Percentiles rank a stretch among this genome's conserved stretches.
phyloP scores from a whole-genome alignment of 2,113 vertebrate genomes.

The Asarcornis scutulata region DNA sequence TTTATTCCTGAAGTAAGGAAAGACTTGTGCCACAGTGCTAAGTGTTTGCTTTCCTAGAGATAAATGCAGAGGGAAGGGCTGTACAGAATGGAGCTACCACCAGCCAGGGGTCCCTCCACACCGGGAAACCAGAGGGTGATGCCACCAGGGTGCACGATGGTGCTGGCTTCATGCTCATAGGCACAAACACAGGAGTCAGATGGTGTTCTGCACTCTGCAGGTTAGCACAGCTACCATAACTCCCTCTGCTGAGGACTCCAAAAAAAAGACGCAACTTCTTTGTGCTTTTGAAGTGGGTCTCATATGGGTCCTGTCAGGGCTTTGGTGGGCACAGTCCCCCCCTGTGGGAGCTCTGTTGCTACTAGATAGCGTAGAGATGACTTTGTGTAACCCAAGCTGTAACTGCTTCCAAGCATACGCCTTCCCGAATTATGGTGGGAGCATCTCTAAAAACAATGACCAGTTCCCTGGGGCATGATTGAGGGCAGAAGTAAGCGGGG shows the following conservation, averaged over 20 bases:
- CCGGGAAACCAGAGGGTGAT: background rate
- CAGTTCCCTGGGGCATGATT: background rate
- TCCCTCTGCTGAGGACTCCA: background rate
- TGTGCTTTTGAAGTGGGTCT: background rate
- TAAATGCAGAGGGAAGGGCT: background rate
- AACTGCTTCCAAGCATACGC: background rate
- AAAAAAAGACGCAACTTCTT: background rate
- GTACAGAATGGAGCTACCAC: background rate
- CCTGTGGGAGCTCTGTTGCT: background rate
- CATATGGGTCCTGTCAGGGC: too few species aligned
- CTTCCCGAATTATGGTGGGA: background rate
- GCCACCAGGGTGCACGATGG: fast-evolving
- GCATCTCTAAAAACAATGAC: background rate
- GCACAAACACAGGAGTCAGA: too few species aligned
- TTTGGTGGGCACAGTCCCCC: background rate
- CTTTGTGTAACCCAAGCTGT: fast-evolving
- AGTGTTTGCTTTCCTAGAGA: background rate
- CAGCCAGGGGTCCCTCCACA: background rate
- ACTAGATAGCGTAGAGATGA: background rate
- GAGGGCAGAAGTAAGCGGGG: background rate
- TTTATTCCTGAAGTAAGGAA: background rate
- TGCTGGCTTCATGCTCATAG: background rate
- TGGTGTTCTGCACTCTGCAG: background rate
- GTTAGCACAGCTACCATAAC: background rate
- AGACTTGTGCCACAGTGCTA: background rate